Percentiles rank a stretch among this genome's conserved stretches.
Evolutionary conservation across 37 sponge, comb jelly and placozoan species (phyloP).

Genomic region (Halisarca cf. caerulea): DNA sequence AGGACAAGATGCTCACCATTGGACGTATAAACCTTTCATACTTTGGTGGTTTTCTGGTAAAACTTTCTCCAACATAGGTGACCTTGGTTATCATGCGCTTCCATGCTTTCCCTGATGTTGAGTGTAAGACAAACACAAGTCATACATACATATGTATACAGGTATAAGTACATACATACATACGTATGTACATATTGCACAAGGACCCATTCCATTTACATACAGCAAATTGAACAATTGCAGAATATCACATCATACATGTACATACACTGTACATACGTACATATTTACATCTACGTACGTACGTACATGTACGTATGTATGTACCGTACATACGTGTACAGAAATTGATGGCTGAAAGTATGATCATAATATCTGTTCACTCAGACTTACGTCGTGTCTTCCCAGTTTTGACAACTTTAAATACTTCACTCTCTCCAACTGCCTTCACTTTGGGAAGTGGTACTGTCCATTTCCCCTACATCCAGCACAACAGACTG

Average conservation of each 20-base stretch:
- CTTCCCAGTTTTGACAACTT: slow-evolving; percentile 93
- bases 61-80: slow-evolving; percentile 92
- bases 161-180: no score
- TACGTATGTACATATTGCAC: no score
- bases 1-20: slow-evolving; percentile 61
- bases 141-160: no score
- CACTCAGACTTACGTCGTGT: slow-evolving; percentile 58
- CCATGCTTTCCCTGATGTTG: slow-evolving; percentile 80
- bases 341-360: no score
- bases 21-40: slow-evolving; percentile 98
- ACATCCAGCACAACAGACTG: neutral
- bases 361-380: no score
- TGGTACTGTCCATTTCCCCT: slow-evolving; percentile 99
- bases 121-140: neutral
- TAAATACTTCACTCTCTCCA: slow-evolving; percentile 96
- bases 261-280: no score
- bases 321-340: no score
- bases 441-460: slow-evolving; percentile 94
- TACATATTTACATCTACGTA: no score
- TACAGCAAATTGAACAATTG: no score
- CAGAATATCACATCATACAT: no score
- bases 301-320: no score
- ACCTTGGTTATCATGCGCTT: slow-evolving; percentile 99
- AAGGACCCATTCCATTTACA: no score
- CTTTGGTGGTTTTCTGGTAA: slow-evolving; percentile 98